Base-by-base conservation (phyloP, 1,140 invertebrate species). In the Armadillidium nasatum region DNA sequence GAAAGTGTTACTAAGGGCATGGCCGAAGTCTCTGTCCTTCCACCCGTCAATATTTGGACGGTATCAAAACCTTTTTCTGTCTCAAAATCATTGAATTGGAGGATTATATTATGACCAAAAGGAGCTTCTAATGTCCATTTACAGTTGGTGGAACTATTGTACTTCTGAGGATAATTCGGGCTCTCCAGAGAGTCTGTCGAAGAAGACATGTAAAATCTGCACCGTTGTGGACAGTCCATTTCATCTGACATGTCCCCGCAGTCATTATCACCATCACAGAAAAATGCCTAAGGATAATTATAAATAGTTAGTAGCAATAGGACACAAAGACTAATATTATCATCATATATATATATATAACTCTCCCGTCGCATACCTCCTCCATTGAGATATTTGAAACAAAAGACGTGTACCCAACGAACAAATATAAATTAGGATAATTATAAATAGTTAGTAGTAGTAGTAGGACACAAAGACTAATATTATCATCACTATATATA, bases 71-170 rank as follows among this genome's bases (percentile, higher is more conserved):
- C 92, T 84, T 95, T 93, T 86, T 98, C 96, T 6, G 96, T 98
- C 84, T 96, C 95, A 85, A 99, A 98, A 86, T 96, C 93, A 88
- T 94, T 94, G 85, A 98, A 96, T 89, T 97, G 90, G 74, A 97
- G 86, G 45, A 95, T 89, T 78, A 97, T 95, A 82, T 95, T 95
- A 84, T 96, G 94, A 60, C 96, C 96, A 85, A 97, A 90, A 6
- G 95, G 95, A 43, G 94, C 95, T 87, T 98, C 96, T 69, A 99
- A 86, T 0, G 95, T 97, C 96, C 96, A 98, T 86, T 96, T 96
- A 85, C 96, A 98, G 83, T 97, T 94, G 74, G 91, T 91, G 72
- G 96, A 89, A 3, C 94, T 88, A 73, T 89, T 88, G 84, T 98
- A 98, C 83, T 94, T 94, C 81, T 94, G 92, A 1, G 96, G 95